Conservation (phyloP, 2,113 vertebrate species). For the Camelus dromedarius region DNA sequence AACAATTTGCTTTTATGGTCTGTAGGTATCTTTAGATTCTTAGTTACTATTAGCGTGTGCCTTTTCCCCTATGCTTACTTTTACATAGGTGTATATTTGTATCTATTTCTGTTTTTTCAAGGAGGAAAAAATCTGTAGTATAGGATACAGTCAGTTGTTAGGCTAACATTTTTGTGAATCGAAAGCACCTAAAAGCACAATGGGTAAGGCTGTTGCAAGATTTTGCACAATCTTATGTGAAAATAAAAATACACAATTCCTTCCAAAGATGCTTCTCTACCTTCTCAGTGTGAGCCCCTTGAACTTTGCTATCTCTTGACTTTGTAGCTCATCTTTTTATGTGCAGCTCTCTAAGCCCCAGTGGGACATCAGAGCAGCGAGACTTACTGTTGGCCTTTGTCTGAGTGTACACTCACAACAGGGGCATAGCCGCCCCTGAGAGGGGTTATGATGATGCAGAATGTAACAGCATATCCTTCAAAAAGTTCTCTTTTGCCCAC, state of each 20-base stretch:
- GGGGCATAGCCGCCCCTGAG: background rate
- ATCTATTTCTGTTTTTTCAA: conserved; percentile 15
- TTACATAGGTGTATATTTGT: background rate
- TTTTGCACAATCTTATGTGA: background rate
- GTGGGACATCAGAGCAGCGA: background rate
- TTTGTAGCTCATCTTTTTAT: background rate
- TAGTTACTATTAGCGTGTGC: background rate
- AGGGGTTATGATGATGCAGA: background rate
- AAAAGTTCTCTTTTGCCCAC: background rate
- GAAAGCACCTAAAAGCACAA: background rate
- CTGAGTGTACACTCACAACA: background rate
- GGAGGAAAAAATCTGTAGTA: background rate
- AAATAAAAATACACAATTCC: background rate
- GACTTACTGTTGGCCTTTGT: background rate
- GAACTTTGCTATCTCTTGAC: background rate
- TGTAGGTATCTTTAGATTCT: background rate
- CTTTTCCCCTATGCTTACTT: background rate
- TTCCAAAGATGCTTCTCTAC: background rate
- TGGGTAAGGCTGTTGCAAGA: background rate
- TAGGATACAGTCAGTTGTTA: background rate
- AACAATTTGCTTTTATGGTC: background rate
- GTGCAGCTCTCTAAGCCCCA: background rate
- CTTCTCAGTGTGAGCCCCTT: background rate
- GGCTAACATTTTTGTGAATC: background rate
- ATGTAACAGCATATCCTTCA: background rate